Percentiles rank a stretch among this genome's conserved stretches.
phyloP scores from a whole-genome alignment of 2,797 vertebrate species.

The Darevskia nairensis region DNA sequence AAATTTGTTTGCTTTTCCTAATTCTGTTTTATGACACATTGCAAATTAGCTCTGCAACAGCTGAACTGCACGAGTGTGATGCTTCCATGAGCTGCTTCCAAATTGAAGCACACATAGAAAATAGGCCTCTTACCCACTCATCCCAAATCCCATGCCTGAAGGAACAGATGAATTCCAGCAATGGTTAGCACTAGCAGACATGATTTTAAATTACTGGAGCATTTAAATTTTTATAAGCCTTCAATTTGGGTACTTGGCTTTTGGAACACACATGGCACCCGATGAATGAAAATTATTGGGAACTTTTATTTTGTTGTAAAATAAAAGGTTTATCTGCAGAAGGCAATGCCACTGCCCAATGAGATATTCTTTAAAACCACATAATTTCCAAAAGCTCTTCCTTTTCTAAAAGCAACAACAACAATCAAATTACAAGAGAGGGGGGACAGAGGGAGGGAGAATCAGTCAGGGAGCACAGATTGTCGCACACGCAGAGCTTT shows the following conservation, averaged over 20 bases:
- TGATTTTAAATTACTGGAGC: slow-evolving; percentile 72
- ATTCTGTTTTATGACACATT: slow-evolving; percentile 63
- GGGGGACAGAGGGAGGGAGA: not conserved
- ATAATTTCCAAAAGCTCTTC: slow-evolving; percentile 38
- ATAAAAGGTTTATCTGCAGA: slow-evolving; percentile 23
- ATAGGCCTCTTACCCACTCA: slow-evolving; percentile 1
- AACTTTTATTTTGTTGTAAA: slow-evolving; percentile 53
- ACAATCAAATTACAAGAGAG: not conserved
- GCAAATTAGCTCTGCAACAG: slow-evolving; percentile 53
- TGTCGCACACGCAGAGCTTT: slow-evolving; percentile 58
- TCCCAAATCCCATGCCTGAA: slow-evolving; percentile 51
- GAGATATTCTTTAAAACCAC: slow-evolving; percentile 25
- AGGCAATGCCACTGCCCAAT: slow-evolving; percentile 42
- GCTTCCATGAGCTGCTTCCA: slow-evolving; percentile 65
- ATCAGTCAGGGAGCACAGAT: slow-evolving; percentile 53
- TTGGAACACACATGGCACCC: slow-evolving; percentile 37
- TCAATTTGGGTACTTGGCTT: slow-evolving; percentile 59
- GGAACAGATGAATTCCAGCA: slow-evolving; percentile 65
- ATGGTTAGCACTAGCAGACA: slow-evolving; percentile 50
- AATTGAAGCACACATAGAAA: slow-evolving; percentile 65
- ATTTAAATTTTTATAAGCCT: slow-evolving; percentile 71
- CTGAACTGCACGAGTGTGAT: slow-evolving; percentile 64
- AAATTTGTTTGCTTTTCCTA: slow-evolving; percentile 62
- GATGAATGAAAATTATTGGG: slow-evolving; percentile 58
- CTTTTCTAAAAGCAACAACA: slow-evolving; percentile 14